Evolutionary conservation across 2,113 vertebrate species (phyloP).

Genomic region (Pseudorhombus dupliciocellatus): DNA sequence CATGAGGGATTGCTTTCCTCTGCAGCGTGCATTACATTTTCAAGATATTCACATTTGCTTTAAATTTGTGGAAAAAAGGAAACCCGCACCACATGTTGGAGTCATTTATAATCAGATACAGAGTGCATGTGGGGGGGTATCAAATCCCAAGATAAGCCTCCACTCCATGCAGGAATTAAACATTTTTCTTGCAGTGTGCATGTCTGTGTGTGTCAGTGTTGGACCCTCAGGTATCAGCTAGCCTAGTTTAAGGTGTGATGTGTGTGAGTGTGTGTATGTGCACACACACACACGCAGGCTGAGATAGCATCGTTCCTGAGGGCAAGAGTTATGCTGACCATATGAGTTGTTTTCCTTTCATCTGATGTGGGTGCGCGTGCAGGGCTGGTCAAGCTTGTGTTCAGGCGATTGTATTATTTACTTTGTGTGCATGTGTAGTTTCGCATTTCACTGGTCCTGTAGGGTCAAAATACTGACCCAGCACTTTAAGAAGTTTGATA

Average conservation of each 20-base stretch:
- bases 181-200: constrained; percentile 6
- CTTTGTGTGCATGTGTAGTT: constrained; percentile 19
- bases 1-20: constrained; percentile 22
- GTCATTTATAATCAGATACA: constrained; percentile 21
- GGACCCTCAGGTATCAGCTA: constrained; percentile 63
- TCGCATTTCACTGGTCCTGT: constrained; percentile 14
- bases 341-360: constrained; percentile 66
- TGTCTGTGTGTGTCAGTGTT: constrained; percentile 29
- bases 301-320: constrained; percentile 62
- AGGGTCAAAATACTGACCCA: constrained; percentile 20
- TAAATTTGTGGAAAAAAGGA: constrained; percentile 9
- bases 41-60: constrained; percentile 27
- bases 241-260: constrained; percentile 70
- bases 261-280: constrained; percentile 27
- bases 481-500: constrained; percentile 42
- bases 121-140: constrained; percentile 18
- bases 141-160: constrained; percentile 40
- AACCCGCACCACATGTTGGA: constrained; percentile 18
- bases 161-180: constrained; percentile 1
- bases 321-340: constrained; percentile 72
- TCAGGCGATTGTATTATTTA: constrained; percentile 18
- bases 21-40: constrained; percentile 33
- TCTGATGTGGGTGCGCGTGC: constrained; percentile 30
- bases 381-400: constrained; percentile 25
- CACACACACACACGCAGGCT: constrained; percentile 31